Evolutionary conservation across 2,113 vertebrate species (phyloP).

Genomic region (Glaucomys volans): DNA sequence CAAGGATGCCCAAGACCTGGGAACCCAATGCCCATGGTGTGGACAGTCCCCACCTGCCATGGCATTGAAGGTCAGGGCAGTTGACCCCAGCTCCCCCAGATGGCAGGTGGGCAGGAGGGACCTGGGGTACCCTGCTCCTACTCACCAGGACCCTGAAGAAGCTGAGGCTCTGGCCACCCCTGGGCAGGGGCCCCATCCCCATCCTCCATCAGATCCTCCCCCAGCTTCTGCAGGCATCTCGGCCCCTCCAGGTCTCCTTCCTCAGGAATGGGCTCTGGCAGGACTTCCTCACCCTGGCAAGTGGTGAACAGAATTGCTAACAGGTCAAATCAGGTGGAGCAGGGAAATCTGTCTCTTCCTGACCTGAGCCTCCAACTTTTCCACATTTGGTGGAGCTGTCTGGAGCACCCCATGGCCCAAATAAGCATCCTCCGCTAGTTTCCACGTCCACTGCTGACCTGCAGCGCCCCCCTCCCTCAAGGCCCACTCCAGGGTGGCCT

Average conservation of each 20-base stretch:
- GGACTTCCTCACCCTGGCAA: neutral
- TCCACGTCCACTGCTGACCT: too few relatives aligned
- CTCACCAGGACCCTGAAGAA: neutral
- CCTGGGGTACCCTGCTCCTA: accelerated
- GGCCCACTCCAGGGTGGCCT: too few relatives aligned
- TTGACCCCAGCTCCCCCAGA: neutral
- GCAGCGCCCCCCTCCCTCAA: too few relatives aligned
- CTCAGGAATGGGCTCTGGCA: accelerated
- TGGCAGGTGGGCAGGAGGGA: too few relatives aligned
- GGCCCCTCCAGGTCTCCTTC: accelerated
- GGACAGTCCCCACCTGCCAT: too few relatives aligned
- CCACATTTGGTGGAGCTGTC: too few relatives aligned
- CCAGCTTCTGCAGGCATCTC: neutral
- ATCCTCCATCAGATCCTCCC: accelerated
- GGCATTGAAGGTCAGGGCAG: too few relatives aligned
- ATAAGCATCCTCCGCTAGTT: neutral
- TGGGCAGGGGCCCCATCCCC: accelerated
- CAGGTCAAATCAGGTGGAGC: accelerated
- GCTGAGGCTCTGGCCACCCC: neutral
- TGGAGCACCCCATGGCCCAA: too few relatives aligned
- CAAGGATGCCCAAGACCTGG: accelerated
- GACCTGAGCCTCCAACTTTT: neutral
- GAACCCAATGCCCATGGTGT: neutral
- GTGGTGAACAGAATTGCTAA: neutral
- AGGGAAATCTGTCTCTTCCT: accelerated